These are phyloP conservation scores for Sebastes schlegelii DNA, from an alignment of 2,113 vertebrate species.

Conservation along the genomic window DNA sequence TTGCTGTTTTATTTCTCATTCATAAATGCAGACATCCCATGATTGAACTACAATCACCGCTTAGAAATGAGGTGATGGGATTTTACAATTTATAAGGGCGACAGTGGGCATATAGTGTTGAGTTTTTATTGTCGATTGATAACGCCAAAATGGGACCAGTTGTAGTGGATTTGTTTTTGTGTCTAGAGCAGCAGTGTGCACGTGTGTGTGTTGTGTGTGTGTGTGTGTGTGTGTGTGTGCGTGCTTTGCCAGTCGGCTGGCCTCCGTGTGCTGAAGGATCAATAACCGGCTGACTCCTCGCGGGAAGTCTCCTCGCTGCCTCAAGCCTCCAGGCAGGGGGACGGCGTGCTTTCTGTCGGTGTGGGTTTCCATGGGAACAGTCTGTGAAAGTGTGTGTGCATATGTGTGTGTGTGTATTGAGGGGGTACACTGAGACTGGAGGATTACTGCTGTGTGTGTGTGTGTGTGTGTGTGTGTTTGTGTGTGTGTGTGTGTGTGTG, in stretches of 20 bases:
- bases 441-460: slow-evolving; percentile 48
- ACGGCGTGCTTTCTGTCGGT: slow-evolving; percentile 70
- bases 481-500: slow-evolving; percentile 31
- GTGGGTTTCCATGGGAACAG: slow-evolving; percentile 82
- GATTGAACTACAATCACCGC: slow-evolving; percentile 16
- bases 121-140: slow-evolving; percentile 1
- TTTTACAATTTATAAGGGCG: background rate
- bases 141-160: background rate
- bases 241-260: slow-evolving; percentile 31
- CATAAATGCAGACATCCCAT: background rate
- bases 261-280: slow-evolving; percentile 67
- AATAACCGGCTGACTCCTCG: slow-evolving; percentile 76
- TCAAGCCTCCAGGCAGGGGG: slow-evolving; percentile 66
- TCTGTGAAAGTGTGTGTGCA: slow-evolving; percentile 15
- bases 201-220: slow-evolving; percentile 4
- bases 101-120: background rate
- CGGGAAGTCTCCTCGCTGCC: slow-evolving; percentile 64
- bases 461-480: slow-evolving; percentile 23
- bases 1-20: background rate
- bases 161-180: slow-evolving; percentile 16
- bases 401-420: slow-evolving; percentile 35
- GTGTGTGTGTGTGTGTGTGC: slow-evolving; percentile 3
- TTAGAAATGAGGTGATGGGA: slow-evolving; percentile 4
- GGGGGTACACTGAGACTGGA: slow-evolving; percentile 34
- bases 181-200: background rate